Percentiles rank a stretch among this genome's conserved stretches.
Conservation (phyloP, 2,888 invertebrate genomes). For the Trypoxylon attenuatum region DNA sequence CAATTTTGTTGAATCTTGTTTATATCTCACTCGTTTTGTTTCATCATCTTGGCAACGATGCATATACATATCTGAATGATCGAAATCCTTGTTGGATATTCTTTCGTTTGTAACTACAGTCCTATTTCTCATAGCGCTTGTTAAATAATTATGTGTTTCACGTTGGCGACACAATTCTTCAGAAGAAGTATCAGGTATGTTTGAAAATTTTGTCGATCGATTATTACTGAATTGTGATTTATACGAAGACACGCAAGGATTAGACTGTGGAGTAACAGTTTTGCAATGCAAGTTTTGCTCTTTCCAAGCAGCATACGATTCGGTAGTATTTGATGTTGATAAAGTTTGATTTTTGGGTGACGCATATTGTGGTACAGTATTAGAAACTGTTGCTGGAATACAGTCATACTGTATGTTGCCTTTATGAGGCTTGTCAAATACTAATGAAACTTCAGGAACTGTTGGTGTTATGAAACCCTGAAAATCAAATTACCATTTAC, state of each 20-base stretch:
- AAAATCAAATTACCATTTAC: constrained; percentile 26
- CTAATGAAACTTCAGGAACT: constrained; percentile 68
- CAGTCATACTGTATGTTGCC: constrained; percentile 8
- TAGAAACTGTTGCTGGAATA: background rate
- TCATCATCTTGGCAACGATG: too few relatives aligned
- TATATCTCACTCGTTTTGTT: too few relatives aligned
- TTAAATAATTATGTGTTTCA: background rate
- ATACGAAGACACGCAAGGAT: background rate
- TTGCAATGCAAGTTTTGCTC: constrained; percentile 53
- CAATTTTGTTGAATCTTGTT: too few relatives aligned
- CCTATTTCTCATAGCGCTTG: too few relatives aligned
- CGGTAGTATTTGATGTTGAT: constrained; percentile 28
- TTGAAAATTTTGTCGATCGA: background rate
- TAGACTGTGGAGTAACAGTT: background rate
- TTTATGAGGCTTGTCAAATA: constrained; percentile 58
- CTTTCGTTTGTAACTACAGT: too few relatives aligned
- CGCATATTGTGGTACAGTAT: too few relatives aligned
- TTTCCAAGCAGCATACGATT: constrained; percentile 65
- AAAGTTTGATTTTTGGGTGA: too few relatives aligned
- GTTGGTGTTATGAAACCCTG: constrained; percentile 58
- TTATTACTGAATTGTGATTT: constrained; percentile 3
- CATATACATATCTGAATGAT: too few relatives aligned
- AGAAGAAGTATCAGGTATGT: background rate
- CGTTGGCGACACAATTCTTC: background rate
- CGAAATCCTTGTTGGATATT: too few relatives aligned